These are phyloP conservation scores for Melanchra persicariae DNA, from an alignment of 2,888 invertebrate genomes.

Conservation along the genomic window DNA sequence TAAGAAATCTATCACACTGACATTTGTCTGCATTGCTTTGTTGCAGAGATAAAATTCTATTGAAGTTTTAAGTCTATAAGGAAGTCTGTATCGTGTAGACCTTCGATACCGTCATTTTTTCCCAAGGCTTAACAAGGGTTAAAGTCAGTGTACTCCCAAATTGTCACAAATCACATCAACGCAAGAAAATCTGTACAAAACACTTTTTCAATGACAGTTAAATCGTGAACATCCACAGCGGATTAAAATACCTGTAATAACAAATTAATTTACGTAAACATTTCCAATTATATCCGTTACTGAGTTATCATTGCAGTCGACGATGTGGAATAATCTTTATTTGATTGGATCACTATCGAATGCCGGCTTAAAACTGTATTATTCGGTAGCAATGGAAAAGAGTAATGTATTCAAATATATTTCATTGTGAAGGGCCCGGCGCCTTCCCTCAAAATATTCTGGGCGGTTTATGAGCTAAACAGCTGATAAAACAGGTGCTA, in stretches of 20 bases:
- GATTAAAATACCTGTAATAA: constrained; percentile 20
- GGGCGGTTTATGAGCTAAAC: constrained; percentile 57
- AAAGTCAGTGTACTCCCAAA: not conserved
- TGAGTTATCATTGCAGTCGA: constrained; percentile 23
- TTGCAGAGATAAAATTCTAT: too few species aligned
- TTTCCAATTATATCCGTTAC: constrained; percentile 27
- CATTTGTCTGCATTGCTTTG: too few species aligned
- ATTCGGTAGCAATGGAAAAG: constrained; percentile 40
- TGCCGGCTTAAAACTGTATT: constrained; percentile 38
- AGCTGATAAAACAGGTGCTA: constrained; percentile 58
- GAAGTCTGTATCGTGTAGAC: too few species aligned
- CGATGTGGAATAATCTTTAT: constrained; percentile 54
- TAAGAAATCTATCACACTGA: too few species aligned
- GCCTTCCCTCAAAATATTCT: constrained; percentile 52
- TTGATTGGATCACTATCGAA: constrained; percentile 52
- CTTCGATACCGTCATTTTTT: not conserved
- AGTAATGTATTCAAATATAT: constrained; percentile 59
- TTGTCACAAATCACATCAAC: not conserved
- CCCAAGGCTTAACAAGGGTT: not conserved
- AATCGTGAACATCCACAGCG: not conserved
- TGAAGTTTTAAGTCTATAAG: too few species aligned
- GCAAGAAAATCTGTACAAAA: not conserved
- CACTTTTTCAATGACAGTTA: not conserved
- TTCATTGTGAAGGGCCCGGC: constrained; percentile 44
- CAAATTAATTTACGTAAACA: constrained; percentile 25